Evolutionary conservation across 2,888 invertebrate genomes (phyloP), one percentile per base, ranked within the genome.

Genomic region (Oscheius sp.): DNA sequence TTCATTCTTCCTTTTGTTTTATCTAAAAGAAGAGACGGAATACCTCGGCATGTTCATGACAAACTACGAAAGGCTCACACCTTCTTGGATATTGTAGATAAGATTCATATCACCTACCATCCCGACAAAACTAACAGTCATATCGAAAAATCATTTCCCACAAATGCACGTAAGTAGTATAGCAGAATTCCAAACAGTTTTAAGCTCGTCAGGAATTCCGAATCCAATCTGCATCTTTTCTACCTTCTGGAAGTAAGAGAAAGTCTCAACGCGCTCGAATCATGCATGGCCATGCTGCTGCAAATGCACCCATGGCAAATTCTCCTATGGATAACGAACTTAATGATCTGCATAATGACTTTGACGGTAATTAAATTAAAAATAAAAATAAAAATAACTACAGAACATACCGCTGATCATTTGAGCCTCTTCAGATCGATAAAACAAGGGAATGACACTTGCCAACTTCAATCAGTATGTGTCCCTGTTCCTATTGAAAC

Each of bases 401-500:
- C 36, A 64, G 64, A 26, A 14, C 64, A 64, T 17, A 64, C 64
- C 9, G 64, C 64, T 20, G 64, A 64, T 28, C 64, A 64, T 28
- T 17, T 64, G 41, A 64, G 51, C 38, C 41, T 64, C 2, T 64
- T 64, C 54, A 30, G 64, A n/a, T 50, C 50, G 8, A 64, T 64
- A 17, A 33, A 50, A 24, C 75, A 75, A 57, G 75, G 75, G 56
- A 75, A 75, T 36, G 75, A 75, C 38, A 75, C 75, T 1, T 76
- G 76, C 28, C 70, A 72, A 12, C 51, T 76, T 8, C 74, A 76
- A 51, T 71, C 72, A 0, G 74, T 76, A 5, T 76, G 76, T 64
- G 74, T 74, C 3, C 74, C 76, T 1, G 57, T 76, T 3, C 73
- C 73, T 0, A 57, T 71, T 17, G 17, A 70, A 0, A 72, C 69